Percentiles rank a stretch among this genome's conserved stretches.
Conservation (phyloP, 2,113 vertebrate genomes). For the Emydocephalus ijimae region DNA sequence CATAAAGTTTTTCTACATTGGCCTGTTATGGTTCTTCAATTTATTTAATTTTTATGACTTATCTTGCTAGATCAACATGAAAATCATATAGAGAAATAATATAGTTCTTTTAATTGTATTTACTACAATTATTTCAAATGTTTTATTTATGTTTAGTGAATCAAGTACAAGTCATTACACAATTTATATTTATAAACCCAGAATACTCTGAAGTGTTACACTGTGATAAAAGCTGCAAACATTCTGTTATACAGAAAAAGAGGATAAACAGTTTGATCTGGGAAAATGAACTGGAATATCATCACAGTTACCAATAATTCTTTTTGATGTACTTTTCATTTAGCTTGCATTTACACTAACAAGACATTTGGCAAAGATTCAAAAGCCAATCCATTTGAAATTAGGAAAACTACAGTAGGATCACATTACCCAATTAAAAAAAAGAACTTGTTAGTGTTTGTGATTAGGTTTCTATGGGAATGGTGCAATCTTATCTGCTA, state of each 20-base stretch:
- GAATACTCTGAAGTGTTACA: not conserved
- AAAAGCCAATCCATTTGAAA: constrained; percentile 42
- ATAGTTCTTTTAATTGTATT: not conserved
- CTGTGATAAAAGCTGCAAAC: constrained; percentile 13
- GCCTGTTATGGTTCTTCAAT: not conserved
- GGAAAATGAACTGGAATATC: not conserved
- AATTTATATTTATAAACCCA: not conserved
- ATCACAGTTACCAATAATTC: constrained; percentile 26
- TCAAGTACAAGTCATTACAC: not conserved
- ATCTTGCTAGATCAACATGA: not conserved
- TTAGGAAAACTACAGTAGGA: constrained; percentile 36
- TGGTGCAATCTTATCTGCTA: not conserved
- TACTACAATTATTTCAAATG: not conserved
- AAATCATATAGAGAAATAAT: not conserved
- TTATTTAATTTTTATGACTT: not conserved
- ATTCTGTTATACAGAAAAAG: constrained; percentile 5
- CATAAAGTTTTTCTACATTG: not conserved
- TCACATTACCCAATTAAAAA: constrained; percentile 47
- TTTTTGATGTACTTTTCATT: constrained; percentile 17
- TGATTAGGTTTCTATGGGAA: constrained; percentile 32
- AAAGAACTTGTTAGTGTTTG: constrained; percentile 33
- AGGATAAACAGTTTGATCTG: not conserved
- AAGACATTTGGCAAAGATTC: constrained; percentile 35
- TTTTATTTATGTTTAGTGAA: not conserved
- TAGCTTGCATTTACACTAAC: constrained; percentile 21